Percentiles rank a stretch among this genome's conserved stretches.
Evolutionary conservation across 2,888 invertebrate species (phyloP).

Genomic region (Ennomos erosarius): DNA sequence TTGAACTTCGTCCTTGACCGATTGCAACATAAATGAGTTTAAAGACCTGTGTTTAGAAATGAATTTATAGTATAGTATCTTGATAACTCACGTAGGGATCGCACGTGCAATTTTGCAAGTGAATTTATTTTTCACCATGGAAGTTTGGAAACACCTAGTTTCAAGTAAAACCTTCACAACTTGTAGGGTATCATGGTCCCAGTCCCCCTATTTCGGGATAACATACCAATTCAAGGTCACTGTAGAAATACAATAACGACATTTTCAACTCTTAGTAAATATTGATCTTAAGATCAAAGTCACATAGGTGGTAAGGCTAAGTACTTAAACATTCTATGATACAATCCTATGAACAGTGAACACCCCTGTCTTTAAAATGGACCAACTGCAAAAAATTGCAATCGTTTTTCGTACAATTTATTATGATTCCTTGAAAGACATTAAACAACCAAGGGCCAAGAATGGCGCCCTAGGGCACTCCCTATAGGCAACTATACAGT

Average conservation of each 20-base stretch:
- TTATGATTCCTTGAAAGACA: slow-evolving; percentile 6
- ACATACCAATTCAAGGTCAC: too few relatives aligned
- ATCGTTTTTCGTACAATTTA: slow-evolving; percentile 13
- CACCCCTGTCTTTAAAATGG: slow-evolving; percentile 4
- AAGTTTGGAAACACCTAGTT: too few relatives aligned
- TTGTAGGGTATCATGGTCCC: too few relatives aligned
- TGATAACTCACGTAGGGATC: too few relatives aligned
- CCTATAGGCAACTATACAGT: background rate
- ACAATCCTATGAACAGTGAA: slow-evolving; percentile 2
- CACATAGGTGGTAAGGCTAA: background rate
- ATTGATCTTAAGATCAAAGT: background rate
- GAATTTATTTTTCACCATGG: too few relatives aligned
- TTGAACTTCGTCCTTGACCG: too few relatives aligned
- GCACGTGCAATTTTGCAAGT: too few relatives aligned
- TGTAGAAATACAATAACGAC: slow-evolving; percentile 6
- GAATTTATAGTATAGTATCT: too few relatives aligned
- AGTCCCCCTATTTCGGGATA: too few relatives aligned
- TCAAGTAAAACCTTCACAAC: too few relatives aligned
- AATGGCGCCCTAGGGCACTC: slow-evolving; percentile 9
- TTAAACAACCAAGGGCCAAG: slow-evolving; percentile 4
- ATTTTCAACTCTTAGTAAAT: slow-evolving; percentile 2
- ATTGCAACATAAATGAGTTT: too few relatives aligned
- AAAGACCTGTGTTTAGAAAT: too few relatives aligned
- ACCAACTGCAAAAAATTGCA: slow-evolving; percentile 7
- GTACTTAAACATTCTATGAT: slow-evolving; percentile 10